These are phyloP conservation scores for Tinamus guttatus DNA, from an alignment of 2,113 vertebrate species.

Conservation along the genomic window DNA sequence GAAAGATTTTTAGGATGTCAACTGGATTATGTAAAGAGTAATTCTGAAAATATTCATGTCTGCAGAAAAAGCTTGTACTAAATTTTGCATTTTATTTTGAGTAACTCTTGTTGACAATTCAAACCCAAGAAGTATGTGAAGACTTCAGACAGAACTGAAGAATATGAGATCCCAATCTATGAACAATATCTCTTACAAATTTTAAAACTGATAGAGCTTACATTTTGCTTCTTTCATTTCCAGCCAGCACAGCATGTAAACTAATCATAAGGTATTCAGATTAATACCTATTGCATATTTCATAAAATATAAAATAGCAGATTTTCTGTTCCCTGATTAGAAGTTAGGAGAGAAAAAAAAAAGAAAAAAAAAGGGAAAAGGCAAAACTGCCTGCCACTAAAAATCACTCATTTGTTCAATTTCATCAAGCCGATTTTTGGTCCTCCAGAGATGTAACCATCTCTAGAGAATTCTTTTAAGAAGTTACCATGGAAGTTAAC, in stretches of 20 bases:
- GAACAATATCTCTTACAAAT: background rate
- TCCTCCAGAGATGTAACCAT: conserved; percentile 7
- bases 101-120: background rate
- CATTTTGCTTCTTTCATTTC: background rate
- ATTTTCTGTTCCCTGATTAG: background rate
- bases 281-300: background rate
- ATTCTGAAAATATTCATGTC: background rate
- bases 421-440: conserved; percentile 24
- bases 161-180: background rate
- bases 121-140: background rate
- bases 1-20: background rate
- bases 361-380: background rate
- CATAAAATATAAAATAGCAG: background rate
- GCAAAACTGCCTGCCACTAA: conserved; percentile 17
- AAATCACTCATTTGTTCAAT: conserved; percentile 57
- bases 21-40: background rate
- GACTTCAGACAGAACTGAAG: background rate
- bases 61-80: background rate
- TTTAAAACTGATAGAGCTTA: background rate
- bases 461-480: conserved; percentile 55
- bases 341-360: conserved; percentile 7
- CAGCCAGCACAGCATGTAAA: background rate
- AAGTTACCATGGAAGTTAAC: conserved; percentile 58
- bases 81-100: background rate
- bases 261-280: background rate